Evolutionary conservation across 2,113 vertebrate genomes (phyloP).

Genomic region (Bos indicus): DNA sequence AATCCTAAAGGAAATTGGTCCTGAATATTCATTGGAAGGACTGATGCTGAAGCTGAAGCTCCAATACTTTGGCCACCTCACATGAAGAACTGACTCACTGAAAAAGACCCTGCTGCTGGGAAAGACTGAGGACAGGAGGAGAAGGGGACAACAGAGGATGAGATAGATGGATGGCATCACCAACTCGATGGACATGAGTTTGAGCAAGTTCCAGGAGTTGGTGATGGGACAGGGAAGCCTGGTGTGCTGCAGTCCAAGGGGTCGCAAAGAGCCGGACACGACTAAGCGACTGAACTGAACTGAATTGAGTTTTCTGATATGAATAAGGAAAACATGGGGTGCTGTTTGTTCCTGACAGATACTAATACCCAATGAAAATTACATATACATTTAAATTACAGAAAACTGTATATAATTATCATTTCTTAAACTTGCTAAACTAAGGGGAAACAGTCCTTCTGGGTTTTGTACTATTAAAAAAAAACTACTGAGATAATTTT

Average conservation of each 20-base stretch:
- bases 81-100: background rate
- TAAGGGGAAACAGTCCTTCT: background rate
- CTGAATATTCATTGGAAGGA: background rate
- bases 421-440: background rate
- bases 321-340: background rate
- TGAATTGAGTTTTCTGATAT: background rate
- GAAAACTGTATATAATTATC: background rate
- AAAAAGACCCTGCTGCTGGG: background rate
- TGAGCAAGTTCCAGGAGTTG: background rate
- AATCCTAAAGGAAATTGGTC: background rate
- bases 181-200: background rate
- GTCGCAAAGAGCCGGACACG: background rate
- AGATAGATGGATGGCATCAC: background rate
- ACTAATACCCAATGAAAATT: background rate
- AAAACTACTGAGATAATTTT: background rate
- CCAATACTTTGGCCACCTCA: background rate
- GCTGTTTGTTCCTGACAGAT: background rate
- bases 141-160: background rate
- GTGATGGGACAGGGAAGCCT: background rate
- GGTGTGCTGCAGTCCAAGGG: background rate
- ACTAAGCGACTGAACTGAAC: background rate
- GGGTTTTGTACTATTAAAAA: background rate
- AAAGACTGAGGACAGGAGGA: background rate
- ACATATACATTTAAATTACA: background rate
- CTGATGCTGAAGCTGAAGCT: background rate